A percentile compares a stretch with the other conserved stretches of the same genome.
Conservation (phyloP, 2,113 vertebrate species). For the Callaeas wilsoni region DNA sequence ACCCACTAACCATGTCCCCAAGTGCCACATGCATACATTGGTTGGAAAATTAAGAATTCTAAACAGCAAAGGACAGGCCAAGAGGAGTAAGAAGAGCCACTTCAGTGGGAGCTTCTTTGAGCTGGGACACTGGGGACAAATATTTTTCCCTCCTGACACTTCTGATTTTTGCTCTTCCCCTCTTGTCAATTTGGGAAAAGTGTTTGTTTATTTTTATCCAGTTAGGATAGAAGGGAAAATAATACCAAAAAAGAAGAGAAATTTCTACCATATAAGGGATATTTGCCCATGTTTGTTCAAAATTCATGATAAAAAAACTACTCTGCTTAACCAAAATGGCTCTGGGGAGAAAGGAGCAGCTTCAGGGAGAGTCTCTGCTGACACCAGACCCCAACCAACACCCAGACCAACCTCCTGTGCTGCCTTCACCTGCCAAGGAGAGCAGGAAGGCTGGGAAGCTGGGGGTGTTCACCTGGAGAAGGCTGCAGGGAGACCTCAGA, state of each 20-base stretch:
- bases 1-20: neutral
- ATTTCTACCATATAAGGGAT: neutral
- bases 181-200: neutral
- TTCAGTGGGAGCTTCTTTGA: neutral
- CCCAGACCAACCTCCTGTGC: neutral
- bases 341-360: neutral
- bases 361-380: neutral
- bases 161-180: neutral
- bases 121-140: neutral
- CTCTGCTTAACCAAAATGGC: neutral
- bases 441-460: neutral
- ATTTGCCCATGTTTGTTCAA: neutral
- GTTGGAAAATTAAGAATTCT: neutral
- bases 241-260: neutral
- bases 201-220: neutral
- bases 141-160: neutral
- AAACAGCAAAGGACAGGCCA: neutral
- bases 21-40: neutral
- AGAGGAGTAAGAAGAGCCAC: neutral
- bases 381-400: neutral
- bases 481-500: neutral
- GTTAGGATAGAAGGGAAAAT: neutral
- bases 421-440: neutral
- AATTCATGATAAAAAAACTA: neutral
- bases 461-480: neutral